Percentiles rank a stretch among this genome's conserved stretches.
phyloP scores from a whole-genome alignment of 2,888 invertebrate species.

The Melieria crassipennis region DNA sequence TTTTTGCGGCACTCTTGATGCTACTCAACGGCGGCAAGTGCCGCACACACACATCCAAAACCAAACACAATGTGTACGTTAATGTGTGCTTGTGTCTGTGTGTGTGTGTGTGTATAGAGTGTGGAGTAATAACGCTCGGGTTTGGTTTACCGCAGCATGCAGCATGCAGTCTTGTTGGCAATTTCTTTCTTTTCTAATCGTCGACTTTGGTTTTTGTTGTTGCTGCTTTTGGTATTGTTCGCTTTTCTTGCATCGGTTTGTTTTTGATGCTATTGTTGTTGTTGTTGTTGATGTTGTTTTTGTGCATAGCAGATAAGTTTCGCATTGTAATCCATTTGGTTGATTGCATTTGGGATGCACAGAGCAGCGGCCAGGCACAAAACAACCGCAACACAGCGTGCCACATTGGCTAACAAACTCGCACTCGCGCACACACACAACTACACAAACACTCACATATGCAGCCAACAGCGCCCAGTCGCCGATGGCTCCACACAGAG shows the following conservation, averaged over 20 bases:
- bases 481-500: no score
- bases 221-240: no score
- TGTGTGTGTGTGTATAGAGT: constrained; percentile 1
- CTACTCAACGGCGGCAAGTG: background rate
- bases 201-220: no score
- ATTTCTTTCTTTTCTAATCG: no score
- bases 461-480: no score
- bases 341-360: constrained; percentile 36
- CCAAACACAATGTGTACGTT: background rate
- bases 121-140: background rate
- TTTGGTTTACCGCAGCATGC: background rate
- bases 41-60: constrained; percentile 1
- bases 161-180: no score
- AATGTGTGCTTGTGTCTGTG: background rate
- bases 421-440: no score
- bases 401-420: no score
- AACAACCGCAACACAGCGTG: no score
- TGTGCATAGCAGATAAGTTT: constrained; percentile 25
- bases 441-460: no score
- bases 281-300: background rate
- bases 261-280: no score
- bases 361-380: background rate
- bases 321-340: constrained; percentile 37
- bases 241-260: no score
- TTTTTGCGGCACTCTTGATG: constrained; percentile 14